Evolutionary conservation across 2,113 vertebrate species (phyloP), one percentile per base, ranked within the genome.

Genomic region (Onychorhynchus coronatus): DNA sequence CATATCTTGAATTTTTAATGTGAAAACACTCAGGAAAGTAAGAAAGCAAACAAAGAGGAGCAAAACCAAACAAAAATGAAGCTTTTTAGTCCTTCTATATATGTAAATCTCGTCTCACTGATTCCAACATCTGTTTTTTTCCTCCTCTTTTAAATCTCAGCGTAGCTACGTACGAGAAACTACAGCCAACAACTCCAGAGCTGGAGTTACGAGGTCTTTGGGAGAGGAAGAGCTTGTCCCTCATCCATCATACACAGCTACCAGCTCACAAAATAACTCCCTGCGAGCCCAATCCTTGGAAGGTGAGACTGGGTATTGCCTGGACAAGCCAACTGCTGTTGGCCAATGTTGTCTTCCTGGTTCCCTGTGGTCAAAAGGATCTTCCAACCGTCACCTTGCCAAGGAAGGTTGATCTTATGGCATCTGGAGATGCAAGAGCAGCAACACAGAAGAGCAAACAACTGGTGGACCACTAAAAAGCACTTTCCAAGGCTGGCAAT

Each of bases 1-100:
- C 83, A 91, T 56, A 94, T 71, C 89, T 86, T 96, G 96, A 95
- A 96, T 95, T 93, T 97, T 95, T 96, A 94, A 97, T 96, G 93
- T 9, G 86, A 86, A 93, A 96, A 52, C 88, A 93, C 62, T 42
- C 73, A 2, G 56, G 91, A 91, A 94, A 96, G 94, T 91, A 89
- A 74, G 73, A 85, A 93, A 96, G 89, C 88, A 96, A 97, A 96
- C 95, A 95, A 91, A 92, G 83, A 95, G 82, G 59, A 88, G 85
- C 70, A 78, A 91, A 97, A 93, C 6, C 88, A 92, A 96, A 95
- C 83, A 94, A 80, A 95, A 97, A 56, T 3, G 49, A 82, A 82
- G 91, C 76, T 96, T 94, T 94, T 95, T 84, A 89, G 68, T 82
- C 62, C 86, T 92, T 46, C 92, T 72, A 20, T 77, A n/a, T 81